Evolutionary conservation across 2,113 vertebrate species (phyloP).

Genomic region (Brienomyrus brachyistius): DNA sequence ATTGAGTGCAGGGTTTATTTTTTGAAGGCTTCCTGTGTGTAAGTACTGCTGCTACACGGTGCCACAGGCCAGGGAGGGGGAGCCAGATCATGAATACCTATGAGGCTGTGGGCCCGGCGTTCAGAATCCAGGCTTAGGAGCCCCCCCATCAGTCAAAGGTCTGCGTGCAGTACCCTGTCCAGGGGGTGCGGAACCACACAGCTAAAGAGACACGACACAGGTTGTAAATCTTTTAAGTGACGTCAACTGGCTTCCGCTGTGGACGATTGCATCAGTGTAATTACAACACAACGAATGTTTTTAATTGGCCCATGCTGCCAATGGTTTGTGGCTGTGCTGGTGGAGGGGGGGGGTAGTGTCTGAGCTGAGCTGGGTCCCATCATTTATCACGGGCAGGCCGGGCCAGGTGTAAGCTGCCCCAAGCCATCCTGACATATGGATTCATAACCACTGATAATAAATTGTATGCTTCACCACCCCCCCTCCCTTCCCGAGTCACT

Average conservation of each 20-base stretch:
- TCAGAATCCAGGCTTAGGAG: background rate
- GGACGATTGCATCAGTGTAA: background rate
- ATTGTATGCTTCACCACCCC: slow-evolving; percentile 17
- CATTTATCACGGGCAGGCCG: background rate
- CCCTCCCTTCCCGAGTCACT: slow-evolving; percentile 1
- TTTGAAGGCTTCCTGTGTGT: background rate
- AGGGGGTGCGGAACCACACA: background rate
- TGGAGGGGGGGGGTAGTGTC: background rate
- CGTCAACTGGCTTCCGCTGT: background rate
- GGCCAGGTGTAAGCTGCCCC: slow-evolving; percentile 23
- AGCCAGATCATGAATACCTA: background rate
- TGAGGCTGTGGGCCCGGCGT: background rate
- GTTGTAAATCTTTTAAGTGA: background rate
- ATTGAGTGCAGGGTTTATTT: background rate
- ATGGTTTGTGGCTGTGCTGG: background rate
- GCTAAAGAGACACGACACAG: background rate
- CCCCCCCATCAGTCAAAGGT: background rate
- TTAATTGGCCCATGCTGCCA: background rate
- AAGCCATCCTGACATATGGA: slow-evolving; percentile 35
- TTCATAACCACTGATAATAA: slow-evolving; percentile 35
- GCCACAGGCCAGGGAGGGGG: background rate
- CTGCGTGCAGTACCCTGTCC: background rate
- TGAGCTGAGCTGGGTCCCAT: background rate
- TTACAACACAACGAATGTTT: background rate
- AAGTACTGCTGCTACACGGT: background rate